Base-by-base conservation (phyloP, 1,140 invertebrate species). In the Brachionus asplanchnoidis region DNA sequence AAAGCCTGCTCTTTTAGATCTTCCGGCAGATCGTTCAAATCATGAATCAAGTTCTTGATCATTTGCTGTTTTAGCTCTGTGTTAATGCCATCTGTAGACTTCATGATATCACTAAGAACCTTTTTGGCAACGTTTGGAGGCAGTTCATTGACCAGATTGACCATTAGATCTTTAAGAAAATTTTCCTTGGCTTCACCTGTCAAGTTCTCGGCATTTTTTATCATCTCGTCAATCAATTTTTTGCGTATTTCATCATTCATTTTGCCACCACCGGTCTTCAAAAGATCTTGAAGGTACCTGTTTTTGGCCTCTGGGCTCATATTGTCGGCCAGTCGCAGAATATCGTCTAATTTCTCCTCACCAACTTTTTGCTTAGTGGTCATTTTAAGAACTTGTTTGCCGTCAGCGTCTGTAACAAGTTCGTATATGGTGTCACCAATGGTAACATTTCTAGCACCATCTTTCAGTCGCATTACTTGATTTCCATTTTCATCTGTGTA, bases 141-240 rank as follows among this genome's bases (percentile, higher is more conserved):
- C 23, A 82, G 17, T 40, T 44, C 79, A 65, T 82, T 60, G 7
- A 68, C 79, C 32, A 82, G 26, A 68, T 82, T 82, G 14, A 60
- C 65, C 79, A 82, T 82, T 28, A 82, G 11, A 44, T 82, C 79
- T 82, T 82, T 82, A n/a, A 82, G 28, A 82, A 82, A 68, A 66
- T 82, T 82, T 65, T 82, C 65, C 26, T 68, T 42, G 7, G 53
- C 42, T 12, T 60, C 79, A 0, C 20, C 53, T 1, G 32, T 26
- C 23, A 82, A 46, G 36, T 82, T 68, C 9, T 82, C 42, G 12
- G 79, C 36, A 46, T 82, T 82, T 42, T 65, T 60, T 9, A 82
- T 20, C 79, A 82, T 82, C 40, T 82, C 53, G 28, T 82, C 79
- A 17, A 82, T 82, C 20, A 82, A 42, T 65, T 82, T 60, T 40